Conservation (phyloP, 2,888 invertebrate genomes). For the Monochamus alternatus region DNA sequence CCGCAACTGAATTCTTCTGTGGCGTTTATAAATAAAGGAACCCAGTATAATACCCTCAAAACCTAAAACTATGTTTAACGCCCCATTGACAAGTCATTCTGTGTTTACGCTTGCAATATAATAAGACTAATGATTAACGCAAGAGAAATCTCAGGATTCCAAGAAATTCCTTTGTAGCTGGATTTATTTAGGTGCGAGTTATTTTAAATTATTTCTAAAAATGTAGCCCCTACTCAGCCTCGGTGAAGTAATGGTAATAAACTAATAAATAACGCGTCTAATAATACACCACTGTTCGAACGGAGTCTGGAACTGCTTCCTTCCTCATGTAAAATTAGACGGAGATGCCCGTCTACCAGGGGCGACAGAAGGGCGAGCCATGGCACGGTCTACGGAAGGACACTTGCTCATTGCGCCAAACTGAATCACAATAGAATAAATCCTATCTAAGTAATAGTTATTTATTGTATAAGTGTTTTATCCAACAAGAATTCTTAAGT, state of each 20-base stretch:
- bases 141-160: conserved; percentile 40
- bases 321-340: conserved; percentile 66
- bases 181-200: conserved; percentile 45
- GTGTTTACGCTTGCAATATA: conserved; percentile 32
- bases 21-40: neutral
- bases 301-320: conserved; percentile 59
- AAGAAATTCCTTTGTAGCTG: conserved; percentile 45
- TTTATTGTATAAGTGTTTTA: too few relatives aligned
- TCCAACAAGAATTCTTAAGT: too few relatives aligned
- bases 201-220: conserved; percentile 62
- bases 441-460: too few relatives aligned
- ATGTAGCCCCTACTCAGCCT: conserved; percentile 59
- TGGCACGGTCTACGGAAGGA: neutral
- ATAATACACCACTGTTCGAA: conserved; percentile 63
- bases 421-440: neutral
- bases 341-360: conserved; percentile 55
- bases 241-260: conserved; percentile 64
- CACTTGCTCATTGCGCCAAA: neutral
- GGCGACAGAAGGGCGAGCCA: conserved; percentile 55
- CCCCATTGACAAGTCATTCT: conserved; percentile 30
- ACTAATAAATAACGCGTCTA: conserved; percentile 67
- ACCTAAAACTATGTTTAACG: conserved; percentile 8
- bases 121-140: conserved; percentile 42
- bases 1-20: too few relatives aligned
- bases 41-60: conserved; percentile 5